Conservation (phyloP, 2,888 invertebrate species). For the Microchrysa polita region DNA sequence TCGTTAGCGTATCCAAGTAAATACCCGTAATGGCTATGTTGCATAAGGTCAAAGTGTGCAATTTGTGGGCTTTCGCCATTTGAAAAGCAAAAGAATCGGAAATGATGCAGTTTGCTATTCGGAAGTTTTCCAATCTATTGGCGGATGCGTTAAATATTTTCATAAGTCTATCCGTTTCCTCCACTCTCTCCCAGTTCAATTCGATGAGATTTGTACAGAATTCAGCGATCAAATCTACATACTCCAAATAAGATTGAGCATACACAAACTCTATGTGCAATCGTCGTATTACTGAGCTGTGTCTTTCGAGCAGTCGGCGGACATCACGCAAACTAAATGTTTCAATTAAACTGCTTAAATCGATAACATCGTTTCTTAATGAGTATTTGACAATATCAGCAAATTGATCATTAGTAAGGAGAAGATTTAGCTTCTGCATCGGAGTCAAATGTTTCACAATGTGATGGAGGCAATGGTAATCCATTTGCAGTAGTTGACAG, state of each 20-base stretch:
- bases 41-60: background rate
- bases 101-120: too few relatives aligned
- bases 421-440: background rate
- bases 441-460: background rate
- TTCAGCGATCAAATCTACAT: slow-evolving; percentile 4
- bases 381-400: background rate
- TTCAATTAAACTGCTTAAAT: background rate
- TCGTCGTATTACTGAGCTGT: background rate
- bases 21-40: background rate
- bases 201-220: slow-evolving; percentile 3
- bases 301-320: background rate
- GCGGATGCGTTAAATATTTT: background rate
- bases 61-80: slow-evolving; percentile 6
- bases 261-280: background rate
- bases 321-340: background rate
- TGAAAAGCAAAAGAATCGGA: too few relatives aligned
- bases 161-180: background rate
- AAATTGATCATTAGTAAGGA: background rate
- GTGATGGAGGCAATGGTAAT: slow-evolving; percentile 6
- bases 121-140: too few relatives aligned
- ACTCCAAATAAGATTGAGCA: background rate
- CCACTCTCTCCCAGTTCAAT: background rate
- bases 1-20: background rate
- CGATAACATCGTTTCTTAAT: background rate
- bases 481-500: background rate